Evolutionary conservation across 2,113 vertebrate genomes (phyloP).

Genomic region (Mus pahari): DNA sequence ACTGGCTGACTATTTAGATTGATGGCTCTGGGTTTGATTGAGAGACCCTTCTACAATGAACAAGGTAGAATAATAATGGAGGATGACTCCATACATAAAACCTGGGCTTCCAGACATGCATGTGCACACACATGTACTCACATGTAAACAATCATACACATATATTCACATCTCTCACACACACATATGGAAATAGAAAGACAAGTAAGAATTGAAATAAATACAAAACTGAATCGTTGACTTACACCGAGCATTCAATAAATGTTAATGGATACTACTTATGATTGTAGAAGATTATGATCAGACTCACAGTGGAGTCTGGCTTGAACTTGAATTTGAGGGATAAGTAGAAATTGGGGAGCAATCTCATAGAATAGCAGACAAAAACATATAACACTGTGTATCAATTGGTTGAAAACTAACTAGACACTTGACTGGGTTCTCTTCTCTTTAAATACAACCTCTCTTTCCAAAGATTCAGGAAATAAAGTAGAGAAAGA

Average conservation of each 20-base stretch:
- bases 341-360: neutral
- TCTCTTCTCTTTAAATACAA: neutral
- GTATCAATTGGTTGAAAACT: neutral
- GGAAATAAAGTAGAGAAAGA: neutral
- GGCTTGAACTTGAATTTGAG: conserved; percentile 5
- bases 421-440: neutral
- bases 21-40: neutral
- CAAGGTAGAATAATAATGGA: neutral
- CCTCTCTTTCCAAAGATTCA: neutral
- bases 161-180: neutral
- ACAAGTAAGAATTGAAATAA: neutral
- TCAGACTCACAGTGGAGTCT: neutral
- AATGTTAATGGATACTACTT: neutral
- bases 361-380: neutral
- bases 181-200: neutral
- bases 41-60: neutral
- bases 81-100: neutral
- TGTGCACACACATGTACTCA: neutral
- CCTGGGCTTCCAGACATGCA: neutral
- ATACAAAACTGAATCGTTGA: neutral
- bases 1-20: neutral
- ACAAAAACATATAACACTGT: neutral
- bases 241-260: neutral
- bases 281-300: neutral
- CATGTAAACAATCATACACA: neutral